These are phyloP conservation scores for Ammodytes marinus DNA, from an alignment of 2,113 vertebrate genomes.

Conservation along the genomic window DNA sequence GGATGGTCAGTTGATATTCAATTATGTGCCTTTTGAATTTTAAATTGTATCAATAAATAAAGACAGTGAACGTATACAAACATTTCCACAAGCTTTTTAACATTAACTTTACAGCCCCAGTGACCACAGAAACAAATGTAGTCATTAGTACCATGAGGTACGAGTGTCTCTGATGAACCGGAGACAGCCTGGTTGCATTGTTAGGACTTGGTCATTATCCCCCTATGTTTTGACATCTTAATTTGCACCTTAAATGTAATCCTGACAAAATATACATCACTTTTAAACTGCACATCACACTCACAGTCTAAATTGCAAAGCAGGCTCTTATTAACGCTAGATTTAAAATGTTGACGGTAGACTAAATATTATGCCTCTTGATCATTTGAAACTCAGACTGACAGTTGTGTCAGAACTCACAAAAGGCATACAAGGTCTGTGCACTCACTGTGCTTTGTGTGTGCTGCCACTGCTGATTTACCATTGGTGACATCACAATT, in stretches of 20 bases:
- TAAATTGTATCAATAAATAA: not conserved
- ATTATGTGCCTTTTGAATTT: not conserved
- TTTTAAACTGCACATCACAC: not conserved
- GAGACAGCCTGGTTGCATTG: not conserved
- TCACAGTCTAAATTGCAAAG: not conserved
- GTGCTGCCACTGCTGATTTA: constrained; percentile 31
- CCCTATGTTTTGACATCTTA: constrained; percentile 5
- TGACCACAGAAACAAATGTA: not conserved
- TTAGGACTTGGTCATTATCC: not conserved
- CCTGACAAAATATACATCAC: not conserved
- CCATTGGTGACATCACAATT: constrained; percentile 14
- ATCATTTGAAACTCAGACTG: constrained; percentile 1
- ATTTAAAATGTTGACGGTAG: not conserved
- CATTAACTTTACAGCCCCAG: not conserved
- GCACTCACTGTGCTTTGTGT: constrained; percentile 18
- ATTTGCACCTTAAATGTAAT: not conserved
- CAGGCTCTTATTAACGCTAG: not conserved
- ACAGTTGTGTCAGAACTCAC: constrained; percentile 35
- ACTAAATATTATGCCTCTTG: constrained; percentile 34
- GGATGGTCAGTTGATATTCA: not conserved
- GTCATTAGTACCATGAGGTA: not conserved
- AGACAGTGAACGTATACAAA: not conserved
- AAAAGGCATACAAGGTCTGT: constrained; percentile 16
- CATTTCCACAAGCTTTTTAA: not conserved
- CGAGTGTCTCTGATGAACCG: not conserved